phyloP scores from a whole-genome alignment of 2,113 vertebrate genomes.

The Callipepla californica region DNA sequence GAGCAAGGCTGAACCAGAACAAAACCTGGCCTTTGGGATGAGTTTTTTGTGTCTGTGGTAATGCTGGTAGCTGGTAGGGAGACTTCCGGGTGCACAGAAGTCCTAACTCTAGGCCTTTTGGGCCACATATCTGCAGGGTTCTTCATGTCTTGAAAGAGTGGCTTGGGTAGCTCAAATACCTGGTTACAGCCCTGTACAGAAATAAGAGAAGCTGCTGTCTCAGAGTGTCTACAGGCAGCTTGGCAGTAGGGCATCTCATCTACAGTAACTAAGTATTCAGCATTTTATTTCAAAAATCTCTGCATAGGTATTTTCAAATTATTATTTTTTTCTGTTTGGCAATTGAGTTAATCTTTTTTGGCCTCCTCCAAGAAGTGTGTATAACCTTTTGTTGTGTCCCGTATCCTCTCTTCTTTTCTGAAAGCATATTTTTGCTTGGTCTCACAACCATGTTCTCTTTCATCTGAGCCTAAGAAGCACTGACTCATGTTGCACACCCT shows the following conservation, averaged over 20 bases:
- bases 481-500: not conserved
- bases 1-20: not conserved
- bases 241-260: not conserved
- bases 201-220: not conserved
- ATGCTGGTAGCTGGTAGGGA: not conserved
- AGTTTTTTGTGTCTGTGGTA: not conserved
- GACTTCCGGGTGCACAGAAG: not conserved
- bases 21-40: not conserved
- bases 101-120: not conserved
- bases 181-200: not conserved
- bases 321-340: no score
- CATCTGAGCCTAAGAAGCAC: not conserved
- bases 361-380: not conserved
- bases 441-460: not conserved
- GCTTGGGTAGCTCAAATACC: not conserved
- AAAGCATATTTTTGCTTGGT: not conserved
- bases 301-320: not conserved
- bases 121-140: not conserved
- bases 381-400: not conserved
- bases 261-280: not conserved
- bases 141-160: not conserved
- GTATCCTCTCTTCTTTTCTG: not conserved
- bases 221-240: no score
- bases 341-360: not conserved
- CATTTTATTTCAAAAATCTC: not conserved